Conservation (phyloP, 2,888 invertebrate species). For the Himalopsyche anomala region DNA sequence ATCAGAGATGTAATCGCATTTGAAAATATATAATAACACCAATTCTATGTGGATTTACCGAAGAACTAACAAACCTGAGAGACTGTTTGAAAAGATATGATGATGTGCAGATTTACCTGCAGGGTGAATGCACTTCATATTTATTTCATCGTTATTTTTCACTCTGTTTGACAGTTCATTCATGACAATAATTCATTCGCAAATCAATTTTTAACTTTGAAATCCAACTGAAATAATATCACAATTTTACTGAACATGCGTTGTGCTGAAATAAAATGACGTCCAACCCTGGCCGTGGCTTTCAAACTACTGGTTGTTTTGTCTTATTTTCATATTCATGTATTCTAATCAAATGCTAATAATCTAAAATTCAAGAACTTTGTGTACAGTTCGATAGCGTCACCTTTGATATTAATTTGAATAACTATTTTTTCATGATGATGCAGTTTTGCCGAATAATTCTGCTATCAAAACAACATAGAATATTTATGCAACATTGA, state of each 20-base stretch:
- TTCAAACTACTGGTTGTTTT: background rate
- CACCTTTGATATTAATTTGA: background rate
- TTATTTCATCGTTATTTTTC: background rate
- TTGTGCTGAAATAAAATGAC: background rate
- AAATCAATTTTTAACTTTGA: no score
- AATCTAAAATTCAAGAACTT: background rate
- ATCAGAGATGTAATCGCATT: no score
- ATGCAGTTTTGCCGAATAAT: no score
- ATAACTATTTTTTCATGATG: background rate
- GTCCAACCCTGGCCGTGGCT: background rate
- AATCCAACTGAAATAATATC: no score
- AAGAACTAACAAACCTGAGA: background rate
- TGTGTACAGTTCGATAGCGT: background rate
- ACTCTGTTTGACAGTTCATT: no score
- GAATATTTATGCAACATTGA: no score
- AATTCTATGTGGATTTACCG: no score
- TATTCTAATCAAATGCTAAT: conserved; percentile 13
- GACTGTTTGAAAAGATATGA: background rate
- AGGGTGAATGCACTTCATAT: background rate
- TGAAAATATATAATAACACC: no score
- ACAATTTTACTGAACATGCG: no score
- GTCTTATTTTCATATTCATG: conserved; percentile 14
- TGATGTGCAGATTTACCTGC: background rate
- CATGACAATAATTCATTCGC: no score
- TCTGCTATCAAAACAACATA: no score